phyloP scores from a whole-genome alignment of 1,140 invertebrate species.

The Brachionus rubens region DNA sequence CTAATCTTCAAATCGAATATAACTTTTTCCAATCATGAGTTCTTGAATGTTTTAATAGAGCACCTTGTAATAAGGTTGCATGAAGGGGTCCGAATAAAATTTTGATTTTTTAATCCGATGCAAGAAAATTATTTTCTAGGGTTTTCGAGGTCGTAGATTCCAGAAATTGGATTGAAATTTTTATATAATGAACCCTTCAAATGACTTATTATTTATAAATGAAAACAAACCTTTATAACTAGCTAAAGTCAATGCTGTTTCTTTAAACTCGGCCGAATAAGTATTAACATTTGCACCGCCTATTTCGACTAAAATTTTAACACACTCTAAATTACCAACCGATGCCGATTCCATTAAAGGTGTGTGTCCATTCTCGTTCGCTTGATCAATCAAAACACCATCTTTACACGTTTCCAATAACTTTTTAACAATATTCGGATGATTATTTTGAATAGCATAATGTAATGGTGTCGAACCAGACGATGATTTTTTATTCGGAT shows the following conservation, averaged over 20 bases:
- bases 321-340: slow-evolving; percentile 85
- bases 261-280: slow-evolving; percentile 96
- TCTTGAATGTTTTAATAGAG: too few relatives aligned
- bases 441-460: slow-evolving; percentile 94
- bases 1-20: too few relatives aligned
- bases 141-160: too few relatives aligned
- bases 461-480: slow-evolving; percentile 89
- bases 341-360: slow-evolving; percentile 97
- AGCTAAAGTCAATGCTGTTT: slow-evolving; percentile 78
- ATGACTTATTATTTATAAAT: too few relatives aligned
- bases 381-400: slow-evolving; percentile 77
- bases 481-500: slow-evolving; percentile 91
- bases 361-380: slow-evolving; percentile 98
- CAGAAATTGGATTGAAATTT: too few relatives aligned
- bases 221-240: slow-evolving; percentile 74
- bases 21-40: too few relatives aligned
- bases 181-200: too few relatives aligned
- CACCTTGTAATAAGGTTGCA: too few relatives aligned
- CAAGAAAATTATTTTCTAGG: too few relatives aligned
- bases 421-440: slow-evolving; percentile 81
- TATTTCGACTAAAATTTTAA: slow-evolving; percentile 60
- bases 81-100: too few relatives aligned
- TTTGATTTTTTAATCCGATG: too few relatives aligned
- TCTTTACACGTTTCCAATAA: slow-evolving; percentile 59
- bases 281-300: slow-evolving; percentile 73